A percentile compares a stretch with the other conserved stretches of the same genome.
phyloP scores from a whole-genome alignment of 2,113 vertebrate species.

The Struthidea cinerea region DNA sequence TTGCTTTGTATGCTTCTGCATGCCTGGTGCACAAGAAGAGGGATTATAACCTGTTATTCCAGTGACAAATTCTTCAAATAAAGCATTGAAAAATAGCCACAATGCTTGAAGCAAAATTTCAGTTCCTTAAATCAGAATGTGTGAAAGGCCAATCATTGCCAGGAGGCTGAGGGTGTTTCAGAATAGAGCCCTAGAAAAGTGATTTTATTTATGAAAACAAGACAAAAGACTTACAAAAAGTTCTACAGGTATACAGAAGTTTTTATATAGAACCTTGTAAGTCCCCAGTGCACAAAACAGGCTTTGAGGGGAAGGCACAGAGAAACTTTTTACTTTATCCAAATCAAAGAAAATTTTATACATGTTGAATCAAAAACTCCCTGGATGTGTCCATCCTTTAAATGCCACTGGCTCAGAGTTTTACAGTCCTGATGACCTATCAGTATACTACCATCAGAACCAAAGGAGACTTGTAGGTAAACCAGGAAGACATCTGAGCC shows the following conservation, averaged over 20 bases:
- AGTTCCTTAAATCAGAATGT: background rate
- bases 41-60: background rate
- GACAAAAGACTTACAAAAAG: background rate
- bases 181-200: background rate
- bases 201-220: background rate
- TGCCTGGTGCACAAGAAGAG: background rate
- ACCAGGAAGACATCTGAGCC: background rate
- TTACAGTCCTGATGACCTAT: background rate
- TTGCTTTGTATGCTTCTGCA: background rate
- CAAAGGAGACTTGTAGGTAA: background rate
- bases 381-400: background rate
- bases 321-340: background rate
- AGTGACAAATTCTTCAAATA: background rate
- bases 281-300: background rate
- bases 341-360: background rate
- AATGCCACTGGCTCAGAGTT: background rate
- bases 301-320: background rate
- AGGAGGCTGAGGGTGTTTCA: background rate
- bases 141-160: background rate
- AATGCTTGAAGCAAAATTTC: background rate
- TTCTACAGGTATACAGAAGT: background rate
- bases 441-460: background rate
- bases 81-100: background rate
- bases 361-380: background rate
- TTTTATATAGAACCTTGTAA: background rate